Percentiles rank a stretch among this genome's conserved stretches.
Evolutionary conservation across 2,113 vertebrate genomes (phyloP).

Genomic region (Toxotes chatareus): DNA sequence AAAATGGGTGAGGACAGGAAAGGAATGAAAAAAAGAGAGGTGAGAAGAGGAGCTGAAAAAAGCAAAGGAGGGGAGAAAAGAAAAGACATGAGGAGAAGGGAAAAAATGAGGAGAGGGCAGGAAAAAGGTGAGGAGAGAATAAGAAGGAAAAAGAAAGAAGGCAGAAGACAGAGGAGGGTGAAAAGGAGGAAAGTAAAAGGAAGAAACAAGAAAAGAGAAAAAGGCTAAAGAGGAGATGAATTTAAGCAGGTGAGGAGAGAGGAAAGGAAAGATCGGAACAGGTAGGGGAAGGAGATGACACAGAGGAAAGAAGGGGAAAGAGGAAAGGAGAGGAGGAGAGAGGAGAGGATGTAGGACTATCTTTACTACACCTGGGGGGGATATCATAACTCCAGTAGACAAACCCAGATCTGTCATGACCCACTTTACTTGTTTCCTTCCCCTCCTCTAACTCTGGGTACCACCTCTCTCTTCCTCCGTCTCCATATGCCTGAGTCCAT

Average conservation of each 20-base stretch:
- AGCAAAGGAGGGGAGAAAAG: neutral
- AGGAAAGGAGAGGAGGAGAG: neutral
- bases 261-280: neutral
- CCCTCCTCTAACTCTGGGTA: neutral
- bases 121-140: neutral
- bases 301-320: no score
- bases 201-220: no score
- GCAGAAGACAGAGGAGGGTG: no score
- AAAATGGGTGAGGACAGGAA: neutral
- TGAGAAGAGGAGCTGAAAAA: neutral
- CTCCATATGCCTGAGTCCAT: neutral
- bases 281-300: neutral
- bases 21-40: neutral
- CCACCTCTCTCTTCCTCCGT: neutral
- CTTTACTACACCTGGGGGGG: slow-evolving; percentile 17
- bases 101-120: neutral
- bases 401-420: slow-evolving; percentile 61
- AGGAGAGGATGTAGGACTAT: neutral
- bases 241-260: neutral
- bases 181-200: neutral
- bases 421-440: slow-evolving; percentile 57
- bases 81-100: neutral
- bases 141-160: neutral
- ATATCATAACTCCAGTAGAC: slow-evolving; percentile 35
- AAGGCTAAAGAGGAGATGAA: neutral